Conservation (phyloP, 2,888 invertebrate genomes). For the Arge pagana region DNA sequence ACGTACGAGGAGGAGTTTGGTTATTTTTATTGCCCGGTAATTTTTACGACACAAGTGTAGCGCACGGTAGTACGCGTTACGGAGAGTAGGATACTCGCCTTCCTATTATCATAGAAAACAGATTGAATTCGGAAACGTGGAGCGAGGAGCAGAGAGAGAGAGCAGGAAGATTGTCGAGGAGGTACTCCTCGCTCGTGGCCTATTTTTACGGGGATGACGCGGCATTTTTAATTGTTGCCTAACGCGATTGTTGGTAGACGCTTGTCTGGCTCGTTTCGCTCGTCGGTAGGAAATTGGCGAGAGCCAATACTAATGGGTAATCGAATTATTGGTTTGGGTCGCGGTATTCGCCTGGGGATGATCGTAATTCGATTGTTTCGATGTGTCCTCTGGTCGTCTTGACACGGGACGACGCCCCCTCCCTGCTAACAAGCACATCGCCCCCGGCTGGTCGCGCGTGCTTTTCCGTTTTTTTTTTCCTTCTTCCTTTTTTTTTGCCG, state of each 20-base stretch:
- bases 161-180: not conserved
- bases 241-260: too few species aligned
- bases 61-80: too few species aligned
- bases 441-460: slow-evolving; percentile 47
- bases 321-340: slow-evolving; percentile 57
- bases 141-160: not conserved
- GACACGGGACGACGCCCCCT: slow-evolving; percentile 55
- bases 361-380: slow-evolving; percentile 58
- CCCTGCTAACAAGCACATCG: slow-evolving; percentile 56
- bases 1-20: slow-evolving; percentile 40
- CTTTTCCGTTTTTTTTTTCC: too few species aligned
- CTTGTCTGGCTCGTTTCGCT: slow-evolving; percentile 2
- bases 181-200: too few species aligned
- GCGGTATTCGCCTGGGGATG: slow-evolving; percentile 53
- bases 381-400: slow-evolving; percentile 59
- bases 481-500: too few species aligned
- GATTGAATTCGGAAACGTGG: slow-evolving; percentile 29
- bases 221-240: too few species aligned
- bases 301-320: slow-evolving; percentile 59
- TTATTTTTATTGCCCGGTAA: slow-evolving; percentile 4
- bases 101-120: too few species aligned
- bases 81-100: too few species aligned
- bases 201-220: too few species aligned
- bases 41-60: too few species aligned
- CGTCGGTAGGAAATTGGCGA: slow-evolving; percentile 52